phyloP scores from a whole-genome alignment of 2,113 vertebrate species.

The Heliornis fulica region DNA sequence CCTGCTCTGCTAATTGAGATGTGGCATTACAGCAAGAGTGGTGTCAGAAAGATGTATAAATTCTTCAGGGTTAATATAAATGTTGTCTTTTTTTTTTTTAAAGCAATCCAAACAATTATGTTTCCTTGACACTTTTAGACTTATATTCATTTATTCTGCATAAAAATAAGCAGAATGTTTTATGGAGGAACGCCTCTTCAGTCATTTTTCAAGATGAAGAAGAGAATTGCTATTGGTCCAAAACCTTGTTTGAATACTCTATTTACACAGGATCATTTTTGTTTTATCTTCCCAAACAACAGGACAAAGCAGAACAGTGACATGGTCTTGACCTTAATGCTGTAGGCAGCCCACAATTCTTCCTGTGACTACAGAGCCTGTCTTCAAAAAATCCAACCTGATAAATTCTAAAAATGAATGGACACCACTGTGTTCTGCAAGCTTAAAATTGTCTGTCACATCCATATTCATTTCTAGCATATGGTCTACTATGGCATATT shows the following conservation, averaged over 20 bases:
- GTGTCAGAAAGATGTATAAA: neutral
- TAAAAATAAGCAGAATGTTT: conserved; percentile 22
- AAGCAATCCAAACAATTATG: neutral
- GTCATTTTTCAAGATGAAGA: neutral
- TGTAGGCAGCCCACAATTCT: neutral
- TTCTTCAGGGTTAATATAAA: neutral
- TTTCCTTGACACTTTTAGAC: neutral
- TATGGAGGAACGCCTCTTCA: neutral
- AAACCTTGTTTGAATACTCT: conserved; percentile 18
- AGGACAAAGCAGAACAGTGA: neutral
- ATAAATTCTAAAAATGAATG: neutral
- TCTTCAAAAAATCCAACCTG: neutral
- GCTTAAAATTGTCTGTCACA: neutral
- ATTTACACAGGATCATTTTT: neutral
- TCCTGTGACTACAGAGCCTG: neutral
- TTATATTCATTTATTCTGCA: neutral
- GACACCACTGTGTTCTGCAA: neutral
- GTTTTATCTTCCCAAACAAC: conserved; percentile 7
- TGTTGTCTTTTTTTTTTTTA: neutral
- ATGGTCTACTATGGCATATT: neutral
- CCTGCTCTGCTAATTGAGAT: neutral
- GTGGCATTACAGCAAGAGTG: neutral
- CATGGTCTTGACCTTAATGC: neutral
- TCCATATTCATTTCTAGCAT: neutral
- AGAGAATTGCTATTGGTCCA: neutral